Conservation (phyloP, 2,888 invertebrate species). For the Marronus borbonicus region DNA sequence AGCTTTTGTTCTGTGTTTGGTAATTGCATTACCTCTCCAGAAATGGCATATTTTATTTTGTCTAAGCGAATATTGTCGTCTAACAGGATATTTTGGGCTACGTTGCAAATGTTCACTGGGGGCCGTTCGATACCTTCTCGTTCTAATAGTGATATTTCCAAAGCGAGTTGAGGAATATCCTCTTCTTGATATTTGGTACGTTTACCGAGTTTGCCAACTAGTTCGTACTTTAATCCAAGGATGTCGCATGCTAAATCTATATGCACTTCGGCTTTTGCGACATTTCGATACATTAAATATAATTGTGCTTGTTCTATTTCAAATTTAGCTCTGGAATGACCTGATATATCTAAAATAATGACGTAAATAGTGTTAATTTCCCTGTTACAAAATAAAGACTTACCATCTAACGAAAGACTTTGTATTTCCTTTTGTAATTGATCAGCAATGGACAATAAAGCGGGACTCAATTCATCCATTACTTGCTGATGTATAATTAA, state of each 20-base stretch:
- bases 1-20: conserved; percentile 85
- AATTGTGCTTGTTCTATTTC: conserved; percentile 77
- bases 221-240: conserved; percentile 78
- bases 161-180: conserved; percentile 85
- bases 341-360: conserved; percentile 52
- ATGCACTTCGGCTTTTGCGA: conserved; percentile 80
- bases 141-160: conserved; percentile 76
- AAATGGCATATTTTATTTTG: conserved; percentile 80
- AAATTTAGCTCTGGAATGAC: conserved; percentile 68
- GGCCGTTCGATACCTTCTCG: conserved; percentile 69
- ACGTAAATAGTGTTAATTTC: neutral
- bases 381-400: conserved; percentile 46
- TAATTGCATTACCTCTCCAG: conserved; percentile 69
- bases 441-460: conserved; percentile 77
- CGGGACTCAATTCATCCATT: conserved; percentile 82
- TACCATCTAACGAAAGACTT: conserved; percentile 66
- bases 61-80: conserved; percentile 92
- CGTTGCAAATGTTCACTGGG: conserved; percentile 72
- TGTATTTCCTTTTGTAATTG: conserved; percentile 65
- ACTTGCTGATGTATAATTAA: conserved; percentile 83
- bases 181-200: conserved; percentile 91
- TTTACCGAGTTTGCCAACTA: conserved; percentile 88
- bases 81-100: conserved; percentile 80
- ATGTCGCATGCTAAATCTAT: conserved; percentile 77
- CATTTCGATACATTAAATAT: conserved; percentile 82